Conservation (phyloP, 2,113 vertebrate species). For the Columba janthina region DNA sequence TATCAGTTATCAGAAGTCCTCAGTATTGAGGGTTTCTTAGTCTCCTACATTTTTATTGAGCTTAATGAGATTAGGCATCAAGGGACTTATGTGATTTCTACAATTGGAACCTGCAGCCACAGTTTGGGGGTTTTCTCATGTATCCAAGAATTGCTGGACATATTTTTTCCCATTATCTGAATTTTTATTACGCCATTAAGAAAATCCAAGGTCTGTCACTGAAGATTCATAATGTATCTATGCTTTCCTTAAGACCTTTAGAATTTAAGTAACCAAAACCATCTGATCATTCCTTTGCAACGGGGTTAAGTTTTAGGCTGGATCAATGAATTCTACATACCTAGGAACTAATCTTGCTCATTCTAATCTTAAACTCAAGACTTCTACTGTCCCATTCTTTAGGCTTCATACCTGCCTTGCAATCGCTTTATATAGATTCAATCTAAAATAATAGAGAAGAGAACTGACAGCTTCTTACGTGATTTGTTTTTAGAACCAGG, state of each 20-base stretch:
- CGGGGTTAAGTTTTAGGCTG: neutral
- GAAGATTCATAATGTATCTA: neutral
- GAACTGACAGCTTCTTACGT: neutral
- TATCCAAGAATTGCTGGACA: neutral
- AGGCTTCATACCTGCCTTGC: neutral
- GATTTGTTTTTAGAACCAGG: neutral
- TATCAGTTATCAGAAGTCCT: neutral
- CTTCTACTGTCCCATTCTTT: neutral
- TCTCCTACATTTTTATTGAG: neutral
- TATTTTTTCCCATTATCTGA: neutral
- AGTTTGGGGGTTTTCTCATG: neutral
- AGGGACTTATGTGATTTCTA: neutral
- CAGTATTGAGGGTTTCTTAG: neutral
- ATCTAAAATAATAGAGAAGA: neutral
- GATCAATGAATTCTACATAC: neutral
- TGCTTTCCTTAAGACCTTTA: neutral
- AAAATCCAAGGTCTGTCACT: neutral
- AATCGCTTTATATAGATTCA: neutral
- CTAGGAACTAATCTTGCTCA: neutral
- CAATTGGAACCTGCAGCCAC: neutral
- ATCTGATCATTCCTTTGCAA: neutral
- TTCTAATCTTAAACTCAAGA: neutral
- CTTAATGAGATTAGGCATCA: neutral
- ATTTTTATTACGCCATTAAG: neutral
- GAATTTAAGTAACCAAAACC: neutral